Base-by-base conservation (phyloP, 2,113 vertebrate genomes). In the Picathartes gymnocephalus region DNA sequence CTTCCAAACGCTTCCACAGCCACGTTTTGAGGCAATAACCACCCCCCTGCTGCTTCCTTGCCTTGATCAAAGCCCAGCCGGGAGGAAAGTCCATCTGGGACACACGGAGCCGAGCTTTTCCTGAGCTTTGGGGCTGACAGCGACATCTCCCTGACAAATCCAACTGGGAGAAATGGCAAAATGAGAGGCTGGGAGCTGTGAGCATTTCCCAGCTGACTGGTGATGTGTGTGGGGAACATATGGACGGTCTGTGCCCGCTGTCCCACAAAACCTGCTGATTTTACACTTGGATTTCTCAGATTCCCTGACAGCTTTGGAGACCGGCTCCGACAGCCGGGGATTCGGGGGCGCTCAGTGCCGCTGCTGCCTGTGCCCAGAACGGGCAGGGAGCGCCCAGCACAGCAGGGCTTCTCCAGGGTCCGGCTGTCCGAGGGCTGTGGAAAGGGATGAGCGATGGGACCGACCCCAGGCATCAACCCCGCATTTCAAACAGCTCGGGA, bases 71-170 rank as follows among this genome's bases (percentile, higher is more conserved):
- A 93, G 86, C 92, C 73, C 92, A 97, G 92, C 86, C 84, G 12
- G 78, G 95, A 96, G 94, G 86, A 88, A 96, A 97, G 95, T 81
- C 96, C 93, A 97, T 96, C 95, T 97, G 96, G 95, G 96, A 97
- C 62, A 92, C 58, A 92, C 40, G 3, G 90, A 95, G 71, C 81
- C 23, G 3, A 62, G 88, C 37, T 10, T 78, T 61, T 68, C 8
- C 22, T 35, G 72, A 94, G 92, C 58, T 95, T 86, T 92, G 56
- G 95, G 90, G 92, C 93, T 97, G 96, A 96, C 93, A 96, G 53
- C 17, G 4, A 93, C 88, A 94, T 87, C 77, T 96, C 83, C 86
- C 95, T 97, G 96, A 97, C 95, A 97, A 97, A 94, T 94, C 92
- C 92, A 95, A 92, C 83, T 10, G 40, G 88, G 93, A 91, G 42